These are phyloP conservation scores for Tupiocoris notatus DNA, from an alignment of 2,888 invertebrate species.

Conservation along the genomic window DNA sequence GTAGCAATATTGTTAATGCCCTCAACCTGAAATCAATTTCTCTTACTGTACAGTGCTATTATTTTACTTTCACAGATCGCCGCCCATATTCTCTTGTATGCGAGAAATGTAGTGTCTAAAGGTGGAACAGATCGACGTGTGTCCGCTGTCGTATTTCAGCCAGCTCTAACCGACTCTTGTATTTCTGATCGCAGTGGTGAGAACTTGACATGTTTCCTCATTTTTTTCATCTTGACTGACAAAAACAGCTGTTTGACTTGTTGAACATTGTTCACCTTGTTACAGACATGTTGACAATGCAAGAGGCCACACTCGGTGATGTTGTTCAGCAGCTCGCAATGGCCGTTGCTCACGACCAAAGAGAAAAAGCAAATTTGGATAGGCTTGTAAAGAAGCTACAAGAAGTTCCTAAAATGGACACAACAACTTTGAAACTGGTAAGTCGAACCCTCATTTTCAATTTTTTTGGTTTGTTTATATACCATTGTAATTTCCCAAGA, in stretches of 20 bases:
- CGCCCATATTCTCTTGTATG: constrained; percentile 69
- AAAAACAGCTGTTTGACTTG: too few relatives aligned
- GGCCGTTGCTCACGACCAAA: constrained; percentile 59
- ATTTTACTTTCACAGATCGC: constrained; percentile 64
- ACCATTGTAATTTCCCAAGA: too few relatives aligned
- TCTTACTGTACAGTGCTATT: too few relatives aligned
- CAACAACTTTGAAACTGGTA: constrained; percentile 52
- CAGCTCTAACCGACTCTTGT: constrained; percentile 55
- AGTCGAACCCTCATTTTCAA: constrained; percentile 32
- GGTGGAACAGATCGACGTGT: constrained; percentile 59
- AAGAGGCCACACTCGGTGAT: constrained; percentile 55
- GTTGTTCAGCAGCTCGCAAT: constrained; percentile 60
- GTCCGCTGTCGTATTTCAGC: constrained; percentile 59
- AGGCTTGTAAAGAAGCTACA: constrained; percentile 57
- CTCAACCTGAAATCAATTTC: too few relatives aligned
- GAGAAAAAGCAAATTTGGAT: constrained; percentile 57
- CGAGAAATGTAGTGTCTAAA: constrained; percentile 65
- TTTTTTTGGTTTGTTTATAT: too few relatives aligned
- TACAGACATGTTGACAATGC: constrained; percentile 45
- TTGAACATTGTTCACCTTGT: not conserved
- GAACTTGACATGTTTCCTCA: too few relatives aligned
- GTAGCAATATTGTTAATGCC: too few relatives aligned
- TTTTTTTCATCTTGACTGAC: too few relatives aligned
- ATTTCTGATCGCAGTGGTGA: constrained; percentile 47
- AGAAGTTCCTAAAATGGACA: constrained; percentile 55